Evolutionary conservation across 30 jellyfish, hydroid and myxozoan genomes (phyloP).

Genomic region (Rhopilema esculentum): DNA sequence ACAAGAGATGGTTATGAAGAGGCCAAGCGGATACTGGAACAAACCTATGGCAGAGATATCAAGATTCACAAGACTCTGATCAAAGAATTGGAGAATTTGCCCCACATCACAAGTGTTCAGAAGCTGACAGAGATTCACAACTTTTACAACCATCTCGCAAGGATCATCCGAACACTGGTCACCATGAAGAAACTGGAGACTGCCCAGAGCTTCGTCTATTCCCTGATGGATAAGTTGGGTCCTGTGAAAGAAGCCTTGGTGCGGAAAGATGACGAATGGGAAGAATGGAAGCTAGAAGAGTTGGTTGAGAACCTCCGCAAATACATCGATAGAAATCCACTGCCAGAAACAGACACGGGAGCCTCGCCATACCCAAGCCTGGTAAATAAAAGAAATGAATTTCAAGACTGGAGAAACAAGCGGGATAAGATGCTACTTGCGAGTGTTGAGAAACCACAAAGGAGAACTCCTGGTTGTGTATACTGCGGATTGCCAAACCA

Average conservation of each 20-base stretch:
- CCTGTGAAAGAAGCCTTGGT: neutral
- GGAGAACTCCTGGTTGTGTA: slow-evolving; percentile 53
- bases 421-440: slow-evolving; percentile 40
- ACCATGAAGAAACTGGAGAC: neutral
- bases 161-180: neutral
- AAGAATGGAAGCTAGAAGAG: neutral
- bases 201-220: neutral
- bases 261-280: neutral
- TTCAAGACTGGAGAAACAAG: slow-evolving; percentile 61
- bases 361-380: too few species aligned
- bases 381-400: slow-evolving; percentile 65
- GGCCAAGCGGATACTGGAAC: neutral
- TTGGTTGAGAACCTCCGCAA: neutral
- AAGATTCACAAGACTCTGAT: neutral
- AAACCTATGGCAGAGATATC: neutral
- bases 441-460: slow-evolving; percentile 25
- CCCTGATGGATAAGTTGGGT: neutral
- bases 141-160: neutral
- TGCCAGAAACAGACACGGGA: too few species aligned
- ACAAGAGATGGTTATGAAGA: neutral
- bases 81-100: neutral
- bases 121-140: neutral
- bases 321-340: neutral
- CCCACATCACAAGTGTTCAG: neutral
- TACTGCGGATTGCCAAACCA: slow-evolving; percentile 65